Base-by-base conservation (phyloP, 2,797 vertebrate species). In the Lateolabrax maculatus region DNA sequence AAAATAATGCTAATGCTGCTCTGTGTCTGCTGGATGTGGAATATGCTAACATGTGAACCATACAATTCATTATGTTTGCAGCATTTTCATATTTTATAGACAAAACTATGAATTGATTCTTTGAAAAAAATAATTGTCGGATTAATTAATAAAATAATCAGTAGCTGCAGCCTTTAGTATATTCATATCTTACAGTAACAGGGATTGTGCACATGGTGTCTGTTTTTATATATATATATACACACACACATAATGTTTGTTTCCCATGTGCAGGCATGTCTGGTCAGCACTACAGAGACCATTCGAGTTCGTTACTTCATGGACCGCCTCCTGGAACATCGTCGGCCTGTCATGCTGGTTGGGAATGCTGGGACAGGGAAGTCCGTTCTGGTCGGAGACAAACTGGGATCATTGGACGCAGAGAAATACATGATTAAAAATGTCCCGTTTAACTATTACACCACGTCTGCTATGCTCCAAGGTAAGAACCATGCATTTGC, bases 391-490 rank as follows among this genome's bases (percentile, higher is more conserved):
- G 96, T 99, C 15, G 96, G 94, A 13, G 93, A 97, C 71, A 97
- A 96, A 67, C 93, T 99, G 67, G 92, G 92, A 70, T 95, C 95
- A 0, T 74, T 99, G 72, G 96, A 97, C 46, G 41, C 84, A 0
- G 96, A 98, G n/a, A 90, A 94, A 2, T 97, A 96, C 72, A 52
- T 96, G 83, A 95, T 99, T 76, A 97, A 96, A 90, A 98, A 96
- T 1, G 96, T 98, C 11, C 97, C 97, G 0, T 97, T 98, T 75
- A 99, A 99, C 94, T 99, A 97, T 84, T 99, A 99, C 81, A 99
- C 98, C 70, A 98, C 97, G 0, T 98, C 98, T 1, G 97, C 97
- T 5, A 96, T 97, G 97, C 95, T 99, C 48, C 98, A 99, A 93
- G 98, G 98, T 99, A 91, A 79, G 90, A 37, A 21, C 4, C 1